Evolutionary conservation across 2,888 invertebrate genomes (phyloP).

Genomic region (Cataglyphis altisquamis): DNA sequence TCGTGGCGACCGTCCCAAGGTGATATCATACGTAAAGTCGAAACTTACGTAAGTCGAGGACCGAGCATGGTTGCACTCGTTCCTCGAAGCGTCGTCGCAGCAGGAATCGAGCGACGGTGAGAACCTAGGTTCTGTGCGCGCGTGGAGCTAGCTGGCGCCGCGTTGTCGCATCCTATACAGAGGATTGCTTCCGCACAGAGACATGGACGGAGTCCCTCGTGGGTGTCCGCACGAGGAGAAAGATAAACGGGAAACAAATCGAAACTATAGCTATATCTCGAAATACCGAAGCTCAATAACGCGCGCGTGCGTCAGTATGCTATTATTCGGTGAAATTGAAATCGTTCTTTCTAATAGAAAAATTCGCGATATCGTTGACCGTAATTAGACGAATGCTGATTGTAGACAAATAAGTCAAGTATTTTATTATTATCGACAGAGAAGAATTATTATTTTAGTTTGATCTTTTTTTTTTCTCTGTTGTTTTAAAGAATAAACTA

Average conservation of each 20-base stretch:
- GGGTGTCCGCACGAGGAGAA: conserved; percentile 23
- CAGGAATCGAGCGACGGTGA: conserved; percentile 57
- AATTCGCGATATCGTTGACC: background rate
- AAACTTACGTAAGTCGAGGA: conserved; percentile 46
- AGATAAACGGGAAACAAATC: conserved; percentile 46
- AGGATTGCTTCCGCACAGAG: conserved; percentile 72
- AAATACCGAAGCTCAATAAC: conserved; percentile 30
- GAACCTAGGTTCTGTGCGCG: conserved; percentile 69
- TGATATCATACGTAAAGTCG: conserved; percentile 30
- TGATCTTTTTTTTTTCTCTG: background rate
- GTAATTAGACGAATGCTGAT: conserved; percentile 5
- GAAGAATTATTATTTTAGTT: background rate
- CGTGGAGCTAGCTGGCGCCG: conserved; percentile 77
- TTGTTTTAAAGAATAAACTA: background rate
- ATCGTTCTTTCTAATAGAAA: conserved; percentile 9
- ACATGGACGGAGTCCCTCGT: conserved; percentile 26
- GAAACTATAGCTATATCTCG: conserved; percentile 31
- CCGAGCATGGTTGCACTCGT: conserved; percentile 32
- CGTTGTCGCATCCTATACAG: conserved; percentile 82
- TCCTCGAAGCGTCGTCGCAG: conserved; percentile 48
- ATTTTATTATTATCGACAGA: background rate
- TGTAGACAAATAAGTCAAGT: background rate
- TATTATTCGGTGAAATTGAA: conserved; percentile 1
- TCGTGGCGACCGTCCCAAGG: conserved; percentile 4
- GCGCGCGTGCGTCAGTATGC: background rate